Evolutionary conservation across 2,113 vertebrate genomes (phyloP).

Genomic region (Microcebus ravelobensis): DNA sequence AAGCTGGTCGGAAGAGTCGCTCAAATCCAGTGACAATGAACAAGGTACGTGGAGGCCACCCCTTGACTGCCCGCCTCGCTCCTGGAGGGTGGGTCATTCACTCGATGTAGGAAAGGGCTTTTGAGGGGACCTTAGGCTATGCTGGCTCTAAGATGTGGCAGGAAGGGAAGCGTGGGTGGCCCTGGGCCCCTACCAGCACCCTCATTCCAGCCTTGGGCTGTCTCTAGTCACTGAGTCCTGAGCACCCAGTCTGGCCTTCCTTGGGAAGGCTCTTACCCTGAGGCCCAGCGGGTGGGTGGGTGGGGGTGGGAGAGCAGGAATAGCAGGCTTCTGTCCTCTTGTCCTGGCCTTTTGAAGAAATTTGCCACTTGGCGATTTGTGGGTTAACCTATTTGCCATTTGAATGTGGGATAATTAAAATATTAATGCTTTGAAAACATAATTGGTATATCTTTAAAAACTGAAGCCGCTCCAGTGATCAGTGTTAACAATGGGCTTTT

Average conservation of each 20-base stretch:
- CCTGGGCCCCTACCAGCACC: background rate
- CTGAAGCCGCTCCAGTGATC: constrained; percentile 80
- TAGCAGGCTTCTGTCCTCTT: constrained; percentile 28
- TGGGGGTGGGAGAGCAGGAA: background rate
- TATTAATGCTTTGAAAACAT: constrained; percentile 85
- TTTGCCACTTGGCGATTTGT: constrained; percentile 49
- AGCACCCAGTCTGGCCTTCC: background rate
- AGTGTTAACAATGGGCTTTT: constrained; percentile 83
- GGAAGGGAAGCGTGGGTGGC: background rate
- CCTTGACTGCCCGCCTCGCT: background rate
- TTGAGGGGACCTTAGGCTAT: background rate
- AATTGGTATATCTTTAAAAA: constrained; percentile 86
- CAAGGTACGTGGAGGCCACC: constrained; percentile 88
- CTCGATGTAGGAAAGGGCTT: constrained; percentile 35
- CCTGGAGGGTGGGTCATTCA: constrained; percentile 44
- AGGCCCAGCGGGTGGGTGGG: background rate
- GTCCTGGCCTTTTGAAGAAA: constrained; percentile 5
- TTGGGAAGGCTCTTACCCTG: accelerated
- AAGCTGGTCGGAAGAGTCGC: constrained; percentile 93
- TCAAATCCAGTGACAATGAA: constrained; percentile 90
- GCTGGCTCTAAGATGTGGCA: constrained; percentile 55
- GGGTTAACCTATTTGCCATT: constrained; percentile 79
- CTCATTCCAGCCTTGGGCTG: background rate
- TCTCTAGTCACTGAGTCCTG: background rate
- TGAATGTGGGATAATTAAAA: constrained; percentile 84